phyloP scores from a whole-genome alignment of 2,113 vertebrate genomes.

The Corydoras maculifer region DNA sequence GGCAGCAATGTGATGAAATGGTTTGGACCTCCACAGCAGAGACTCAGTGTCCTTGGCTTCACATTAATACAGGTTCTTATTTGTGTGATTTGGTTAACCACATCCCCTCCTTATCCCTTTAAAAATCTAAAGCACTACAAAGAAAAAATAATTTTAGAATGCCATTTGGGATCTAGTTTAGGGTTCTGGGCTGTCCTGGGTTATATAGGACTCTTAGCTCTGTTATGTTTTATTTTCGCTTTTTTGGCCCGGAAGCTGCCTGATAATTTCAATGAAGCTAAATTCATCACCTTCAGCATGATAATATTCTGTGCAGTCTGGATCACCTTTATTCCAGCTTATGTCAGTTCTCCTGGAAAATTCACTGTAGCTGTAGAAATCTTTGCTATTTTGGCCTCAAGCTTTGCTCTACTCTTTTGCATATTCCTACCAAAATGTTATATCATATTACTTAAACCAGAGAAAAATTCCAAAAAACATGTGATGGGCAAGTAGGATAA shows the following conservation, averaged over 20 bases:
- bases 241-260: slow-evolving; percentile 62
- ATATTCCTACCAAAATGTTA: slow-evolving; percentile 39
- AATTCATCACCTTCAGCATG: slow-evolving; percentile 69
- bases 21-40: slow-evolving; percentile 60
- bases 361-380: slow-evolving; percentile 62
- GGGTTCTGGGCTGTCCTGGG: slow-evolving; percentile 59
- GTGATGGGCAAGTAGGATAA: slow-evolving; percentile 1
- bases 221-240: slow-evolving; percentile 57
- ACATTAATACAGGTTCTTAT: slow-evolving; percentile 56
- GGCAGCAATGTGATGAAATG: slow-evolving; percentile 61
- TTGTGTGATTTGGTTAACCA: slow-evolving; percentile 58
- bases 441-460: slow-evolving; percentile 17
- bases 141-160: slow-evolving; percentile 57
- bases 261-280: slow-evolving; percentile 66
- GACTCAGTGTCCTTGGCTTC: slow-evolving; percentile 50
- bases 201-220: slow-evolving; percentile 58
- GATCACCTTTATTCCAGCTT: slow-evolving; percentile 65
- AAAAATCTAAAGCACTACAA: slow-evolving; percentile 45
- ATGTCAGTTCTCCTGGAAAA: slow-evolving; percentile 65
- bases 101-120: slow-evolving; percentile 55
- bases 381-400: slow-evolving; percentile 65
- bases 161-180: slow-evolving; percentile 47
- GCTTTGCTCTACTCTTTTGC: slow-evolving; percentile 57
- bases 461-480: slow-evolving; percentile 22
- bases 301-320: slow-evolving; percentile 65